Conservation (phyloP, 2,113 vertebrate genomes). For the Ardeotis arabs region DNA sequence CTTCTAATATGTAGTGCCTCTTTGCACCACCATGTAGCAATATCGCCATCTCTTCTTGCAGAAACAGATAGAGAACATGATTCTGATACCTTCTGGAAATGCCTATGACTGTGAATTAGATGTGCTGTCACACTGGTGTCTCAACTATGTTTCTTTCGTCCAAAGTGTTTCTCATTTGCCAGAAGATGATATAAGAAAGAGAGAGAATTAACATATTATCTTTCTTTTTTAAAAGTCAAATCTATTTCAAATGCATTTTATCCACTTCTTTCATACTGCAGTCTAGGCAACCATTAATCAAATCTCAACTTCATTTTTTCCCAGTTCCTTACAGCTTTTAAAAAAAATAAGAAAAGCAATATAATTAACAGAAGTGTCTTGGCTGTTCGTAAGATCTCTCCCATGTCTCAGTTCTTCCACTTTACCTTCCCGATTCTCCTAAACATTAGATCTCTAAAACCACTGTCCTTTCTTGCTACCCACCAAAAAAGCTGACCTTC, state of each 20-base stretch:
- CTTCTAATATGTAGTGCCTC: fast-evolving
- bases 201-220: not conserved
- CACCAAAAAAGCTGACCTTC: not conserved
- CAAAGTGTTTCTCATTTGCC: not conserved
- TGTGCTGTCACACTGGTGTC: not conserved
- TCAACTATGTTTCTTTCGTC: not conserved
- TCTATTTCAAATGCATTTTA: slow-evolving; percentile 5
- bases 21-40: not conserved
- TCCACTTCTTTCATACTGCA: not conserved
- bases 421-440: not conserved
- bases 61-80: not conserved
- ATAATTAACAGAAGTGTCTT: slow-evolving; percentile 19
- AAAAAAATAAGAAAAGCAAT: not conserved
- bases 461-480: not conserved
- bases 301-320: not conserved
- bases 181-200: not conserved
- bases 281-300: slow-evolving; percentile 16
- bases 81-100: not conserved
- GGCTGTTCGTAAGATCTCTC: not conserved
- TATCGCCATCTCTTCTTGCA: not conserved
- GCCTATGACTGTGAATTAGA: not conserved
- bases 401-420: not conserved
- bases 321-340: not conserved
- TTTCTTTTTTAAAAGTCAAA: slow-evolving; percentile 21
- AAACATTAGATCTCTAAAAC: not conserved